Evolutionary conservation across 2,888 invertebrate genomes (phyloP).

Genomic region (Phortica magna): DNA sequence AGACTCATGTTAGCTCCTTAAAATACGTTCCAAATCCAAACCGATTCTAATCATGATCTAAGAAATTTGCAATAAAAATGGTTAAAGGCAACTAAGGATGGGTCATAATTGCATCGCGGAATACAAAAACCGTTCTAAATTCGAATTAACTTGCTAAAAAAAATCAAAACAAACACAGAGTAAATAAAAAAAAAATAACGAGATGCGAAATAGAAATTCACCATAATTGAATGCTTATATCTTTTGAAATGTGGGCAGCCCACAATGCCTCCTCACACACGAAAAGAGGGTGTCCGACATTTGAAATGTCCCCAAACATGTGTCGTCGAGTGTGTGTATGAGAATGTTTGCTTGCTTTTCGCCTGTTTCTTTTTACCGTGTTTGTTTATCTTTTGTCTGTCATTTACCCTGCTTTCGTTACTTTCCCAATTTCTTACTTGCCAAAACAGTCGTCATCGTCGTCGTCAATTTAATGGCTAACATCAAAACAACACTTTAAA

Average conservation of each 20-base stretch:
- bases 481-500: constrained; percentile 35
- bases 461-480: constrained; percentile 68
- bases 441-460: constrained; percentile 34
- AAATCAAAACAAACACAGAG: too few species aligned
- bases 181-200: too few species aligned
- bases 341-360: constrained; percentile 66
- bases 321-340: constrained; percentile 67
- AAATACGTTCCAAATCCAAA: too few species aligned
- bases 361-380: constrained; percentile 63
- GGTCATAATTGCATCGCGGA: too few species aligned
- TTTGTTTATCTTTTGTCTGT: constrained; percentile 35
- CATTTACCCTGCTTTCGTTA: constrained; percentile 31
- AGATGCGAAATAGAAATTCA: not conserved
- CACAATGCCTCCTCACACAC: constrained; percentile 23
- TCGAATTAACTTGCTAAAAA: too few species aligned
- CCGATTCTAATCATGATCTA: too few species aligned
- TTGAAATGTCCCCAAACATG: constrained; percentile 66
- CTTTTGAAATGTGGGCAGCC: constrained; percentile 12
- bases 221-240: constrained; percentile 40
- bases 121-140: too few species aligned
- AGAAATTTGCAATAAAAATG: too few species aligned
- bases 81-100: too few species aligned
- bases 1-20: too few species aligned
- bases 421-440: constrained; percentile 67
- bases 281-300: constrained; percentile 12